Percentiles rank a stretch among this genome's conserved stretches.
phyloP scores from a whole-genome alignment of 2,888 invertebrate genomes.

The Dolichomitus sp. region DNA sequence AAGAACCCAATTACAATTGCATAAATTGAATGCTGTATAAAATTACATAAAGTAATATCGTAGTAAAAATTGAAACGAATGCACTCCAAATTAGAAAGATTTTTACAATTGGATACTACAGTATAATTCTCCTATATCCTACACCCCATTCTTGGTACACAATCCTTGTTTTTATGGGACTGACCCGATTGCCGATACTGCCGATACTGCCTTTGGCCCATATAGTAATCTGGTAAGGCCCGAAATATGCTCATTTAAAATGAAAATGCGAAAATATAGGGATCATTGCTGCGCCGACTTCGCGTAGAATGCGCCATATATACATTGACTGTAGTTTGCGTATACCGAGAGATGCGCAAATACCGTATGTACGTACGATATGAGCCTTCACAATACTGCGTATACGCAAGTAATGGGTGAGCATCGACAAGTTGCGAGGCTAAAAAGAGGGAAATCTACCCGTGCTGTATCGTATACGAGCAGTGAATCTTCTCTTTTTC shows the following conservation, averaged over 20 bases:
- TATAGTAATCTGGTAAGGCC: neutral
- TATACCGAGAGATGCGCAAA: constrained; percentile 11
- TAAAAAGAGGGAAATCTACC: constrained; percentile 42
- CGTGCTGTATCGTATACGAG: constrained; percentile 23
- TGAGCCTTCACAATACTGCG: neutral
- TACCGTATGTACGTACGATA: constrained; percentile 11
- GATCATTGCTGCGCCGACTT: neutral
- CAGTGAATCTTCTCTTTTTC: constrained; percentile 22
- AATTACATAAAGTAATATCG: too few relatives aligned
- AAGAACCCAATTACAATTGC: too few relatives aligned
- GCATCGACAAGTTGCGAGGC: constrained; percentile 4
- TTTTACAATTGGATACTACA: too few relatives aligned
- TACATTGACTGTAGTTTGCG: neutral
- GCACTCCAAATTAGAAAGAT: too few relatives aligned
- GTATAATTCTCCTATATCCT: too few relatives aligned
- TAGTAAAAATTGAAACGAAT: too few relatives aligned
- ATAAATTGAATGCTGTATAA: too few relatives aligned
- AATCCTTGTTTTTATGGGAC: too few relatives aligned
- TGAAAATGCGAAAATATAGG: neutral
- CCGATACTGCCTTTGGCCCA: too few relatives aligned
- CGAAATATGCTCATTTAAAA: neutral
- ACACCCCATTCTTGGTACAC: too few relatives aligned
- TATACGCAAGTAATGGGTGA: constrained; percentile 13
- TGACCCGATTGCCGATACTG: too few relatives aligned
- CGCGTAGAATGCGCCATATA: neutral